Percentiles rank a stretch among this genome's conserved stretches.
phyloP scores from a whole-genome alignment of 1,140 invertebrate genomes.

The Meteorus sp. region DNA sequence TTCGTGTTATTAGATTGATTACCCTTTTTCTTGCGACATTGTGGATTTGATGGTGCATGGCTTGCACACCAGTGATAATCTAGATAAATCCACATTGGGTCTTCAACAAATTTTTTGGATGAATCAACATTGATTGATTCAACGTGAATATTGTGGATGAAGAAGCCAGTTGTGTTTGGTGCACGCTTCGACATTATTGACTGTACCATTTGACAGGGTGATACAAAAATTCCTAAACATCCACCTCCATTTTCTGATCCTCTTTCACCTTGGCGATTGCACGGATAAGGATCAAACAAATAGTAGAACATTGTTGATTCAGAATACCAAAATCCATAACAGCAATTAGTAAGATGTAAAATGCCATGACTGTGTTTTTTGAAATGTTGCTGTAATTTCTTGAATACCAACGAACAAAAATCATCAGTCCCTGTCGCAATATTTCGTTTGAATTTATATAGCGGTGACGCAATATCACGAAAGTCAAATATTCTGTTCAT shows the following conservation, averaged over 20 bases:
- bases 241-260: conserved; percentile 29
- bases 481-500: conserved; percentile 52
- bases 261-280: conserved; percentile 38
- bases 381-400: conserved; percentile 42
- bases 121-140: conserved; percentile 44
- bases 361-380: conserved; percentile 42
- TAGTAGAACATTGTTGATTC: conserved; percentile 44
- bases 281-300: conserved; percentile 53
- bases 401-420: conserved; percentile 28
- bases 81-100: conserved; percentile 54
- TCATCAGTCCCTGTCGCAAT: conserved; percentile 27
- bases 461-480: conserved; percentile 38
- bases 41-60: conserved; percentile 26
- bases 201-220: conserved; percentile 42
- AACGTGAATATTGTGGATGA: conserved; percentile 49
- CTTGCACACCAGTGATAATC: conserved; percentile 53
- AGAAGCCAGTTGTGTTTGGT: conserved; percentile 48
- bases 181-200: conserved; percentile 43
- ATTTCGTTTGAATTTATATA: conserved; percentile 34
- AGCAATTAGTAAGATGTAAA: conserved; percentile 54
- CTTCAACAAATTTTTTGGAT: conserved; percentile 41
- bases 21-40: conserved; percentile 23
- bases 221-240: conserved; percentile 45
- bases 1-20: conserved; percentile 4
- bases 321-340: conserved; percentile 56